Evolutionary conservation across 2,797 vertebrate genomes (phyloP), one percentile per base, ranked within the genome.

Genomic region (Neosalanx taihuensis): DNA sequence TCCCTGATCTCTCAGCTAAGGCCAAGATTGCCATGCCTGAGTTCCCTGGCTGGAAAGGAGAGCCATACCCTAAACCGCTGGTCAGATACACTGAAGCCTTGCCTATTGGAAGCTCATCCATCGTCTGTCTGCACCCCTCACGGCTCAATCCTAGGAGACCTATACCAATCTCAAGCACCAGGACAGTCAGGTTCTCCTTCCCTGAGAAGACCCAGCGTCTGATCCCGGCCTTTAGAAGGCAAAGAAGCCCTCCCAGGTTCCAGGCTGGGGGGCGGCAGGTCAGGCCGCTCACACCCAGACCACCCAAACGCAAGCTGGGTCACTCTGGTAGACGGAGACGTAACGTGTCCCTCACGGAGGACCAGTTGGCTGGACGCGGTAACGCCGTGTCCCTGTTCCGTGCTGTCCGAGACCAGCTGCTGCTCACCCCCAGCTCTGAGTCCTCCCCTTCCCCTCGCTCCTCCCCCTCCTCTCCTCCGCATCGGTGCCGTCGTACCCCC

Each of bases 341-440:
- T 41, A 30, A n/a, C 41, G 26, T 4, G 13, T 51, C 49, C 46
- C 26, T 53, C 29, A 17, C 49, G 2, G 51, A 6, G 26, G 26
- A 7, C 2, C 46, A 56, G 65, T 7, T 20, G 30, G 65, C 29
- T n/a, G 65, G 26, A 51, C 46, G 23, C 17, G 65, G 26, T 5
- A 29, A 31, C 4, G 13, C 5, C 29, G 41, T 46, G 1, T 64
- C 70, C 1, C n/a, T 71, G 15, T 18, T 57, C 15, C 30, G 62
- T 3, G 37, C 49, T 1, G 57, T 82, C 56, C 69, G 80, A 64
- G 69, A 62, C 18, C 46, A 66, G 46, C 67, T 71, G 64, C 63
- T 77, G 61, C 26, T 67, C 49, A 79, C 69, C 13, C 71, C 67
- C 9, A 74, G 71, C n/a, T 72, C 79, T 4, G 72, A 78, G 9